A percentile compares a stretch with the other conserved stretches of the same genome.
Evolutionary conservation across 1,140 invertebrate genomes (phyloP).

Genomic region (Trinorchestia longiramus): DNA sequence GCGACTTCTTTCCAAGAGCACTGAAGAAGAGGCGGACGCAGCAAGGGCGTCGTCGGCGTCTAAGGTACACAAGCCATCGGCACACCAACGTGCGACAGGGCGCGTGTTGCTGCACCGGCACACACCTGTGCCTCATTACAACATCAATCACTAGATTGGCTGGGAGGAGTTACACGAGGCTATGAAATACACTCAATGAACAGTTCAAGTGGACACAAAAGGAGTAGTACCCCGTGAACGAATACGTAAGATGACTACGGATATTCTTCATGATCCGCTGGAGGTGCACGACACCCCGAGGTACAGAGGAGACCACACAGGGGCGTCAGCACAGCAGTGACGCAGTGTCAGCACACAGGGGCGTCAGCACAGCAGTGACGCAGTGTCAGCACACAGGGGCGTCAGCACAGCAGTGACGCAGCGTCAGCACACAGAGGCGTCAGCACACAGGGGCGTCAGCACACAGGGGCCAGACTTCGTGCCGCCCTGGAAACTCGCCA

Average conservation of each 20-base stretch:
- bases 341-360: too few species aligned
- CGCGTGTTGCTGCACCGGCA: not conserved
- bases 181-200: not conserved
- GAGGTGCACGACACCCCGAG: not conserved
- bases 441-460: not conserved
- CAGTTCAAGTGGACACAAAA: not conserved
- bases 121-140: too few species aligned
- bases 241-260: not conserved
- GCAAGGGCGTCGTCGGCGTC: not conserved
- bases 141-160: too few species aligned
- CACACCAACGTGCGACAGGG: not conserved
- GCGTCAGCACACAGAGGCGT: not conserved
- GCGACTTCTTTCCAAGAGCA: conserved; percentile 27
- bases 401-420: not conserved
- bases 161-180: not conserved
- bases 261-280: not conserved
- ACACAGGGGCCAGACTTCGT: conserved; percentile 17
- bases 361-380: too few species aligned
- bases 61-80: not conserved
- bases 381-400: not conserved
- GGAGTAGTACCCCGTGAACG: not conserved
- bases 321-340: too few species aligned
- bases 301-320: not conserved
- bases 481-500: conserved; percentile 47
- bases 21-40: not conserved